Percentiles rank a stretch among this genome's conserved stretches.
Conservation (phyloP, 2,113 vertebrate species). For the Sarotherodon lohbergeri region DNA sequence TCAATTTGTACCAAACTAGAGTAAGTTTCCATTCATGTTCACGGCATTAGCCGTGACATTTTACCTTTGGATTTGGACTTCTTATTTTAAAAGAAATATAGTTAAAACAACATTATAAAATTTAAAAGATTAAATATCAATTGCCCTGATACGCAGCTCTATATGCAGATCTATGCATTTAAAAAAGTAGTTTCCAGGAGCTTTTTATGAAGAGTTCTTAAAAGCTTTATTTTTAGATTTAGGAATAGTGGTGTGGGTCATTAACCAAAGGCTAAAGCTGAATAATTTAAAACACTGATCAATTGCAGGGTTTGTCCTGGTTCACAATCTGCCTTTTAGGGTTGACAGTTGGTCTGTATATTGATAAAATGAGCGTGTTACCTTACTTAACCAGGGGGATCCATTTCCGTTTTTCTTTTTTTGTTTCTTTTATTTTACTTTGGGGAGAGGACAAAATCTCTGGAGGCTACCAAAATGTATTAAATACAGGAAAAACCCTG, state of each 20-base stretch:
- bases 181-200: neutral
- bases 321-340: neutral
- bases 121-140: neutral
- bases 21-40: neutral
- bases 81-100: neutral
- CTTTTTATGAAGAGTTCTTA: neutral
- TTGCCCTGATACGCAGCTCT: neutral
- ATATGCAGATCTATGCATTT: accelerated
- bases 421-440: neutral
- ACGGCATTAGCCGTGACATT: neutral
- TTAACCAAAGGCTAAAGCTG: neutral
- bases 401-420: neutral
- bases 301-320: neutral
- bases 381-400: neutral
- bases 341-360: neutral
- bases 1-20: neutral
- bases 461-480: neutral
- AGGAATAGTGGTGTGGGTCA: neutral
- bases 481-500: neutral
- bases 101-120: neutral
- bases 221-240: neutral
- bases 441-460: neutral
- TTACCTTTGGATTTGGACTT: neutral
- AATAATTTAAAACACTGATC: neutral
- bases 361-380: neutral